Conservation (phyloP, 2,888 invertebrate species). For the Andrena dorsata region DNA sequence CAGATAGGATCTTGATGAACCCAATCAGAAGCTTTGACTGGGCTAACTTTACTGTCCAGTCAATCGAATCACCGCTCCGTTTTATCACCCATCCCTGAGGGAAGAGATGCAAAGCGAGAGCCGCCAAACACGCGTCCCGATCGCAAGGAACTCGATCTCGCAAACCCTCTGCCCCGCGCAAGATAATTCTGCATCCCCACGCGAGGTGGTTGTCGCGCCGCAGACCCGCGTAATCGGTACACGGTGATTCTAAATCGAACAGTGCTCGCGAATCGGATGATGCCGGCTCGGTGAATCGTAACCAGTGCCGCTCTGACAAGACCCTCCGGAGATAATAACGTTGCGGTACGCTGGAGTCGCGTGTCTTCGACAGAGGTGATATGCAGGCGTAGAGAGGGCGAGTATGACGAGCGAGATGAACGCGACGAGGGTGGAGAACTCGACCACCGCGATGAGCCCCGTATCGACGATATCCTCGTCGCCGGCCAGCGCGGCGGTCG, state of each 20-base stretch:
- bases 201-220: not conserved
- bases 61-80: slow-evolving; percentile 13
- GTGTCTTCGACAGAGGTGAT: not conserved
- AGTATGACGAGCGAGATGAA: slow-evolving; percentile 56
- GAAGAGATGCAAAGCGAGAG: slow-evolving; percentile 43
- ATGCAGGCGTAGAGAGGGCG: slow-evolving; percentile 9
- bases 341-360: slow-evolving; percentile 4
- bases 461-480: slow-evolving; percentile 69
- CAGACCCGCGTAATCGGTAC: slow-evolving; percentile 11
- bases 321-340: slow-evolving; percentile 18
- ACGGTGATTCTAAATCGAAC: slow-evolving; percentile 31
- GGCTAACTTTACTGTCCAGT: not conserved
- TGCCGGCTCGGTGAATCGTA: slow-evolving; percentile 11
- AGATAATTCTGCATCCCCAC: not conserved
- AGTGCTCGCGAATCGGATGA: slow-evolving; percentile 14
- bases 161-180: not conserved
- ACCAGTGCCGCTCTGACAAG: not conserved
- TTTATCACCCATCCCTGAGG: not conserved
- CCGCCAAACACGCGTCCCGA: slow-evolving; percentile 2
- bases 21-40: slow-evolving; percentile 37
- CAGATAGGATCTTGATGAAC: slow-evolving; percentile 15
- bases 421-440: slow-evolving; percentile 63
- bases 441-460: slow-evolving; percentile 69
- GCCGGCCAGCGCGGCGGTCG: slow-evolving; percentile 73
- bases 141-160: slow-evolving; percentile 26